phyloP scores from a whole-genome alignment of 2,113 vertebrate species.

The Burhinus oedicnemus region DNA sequence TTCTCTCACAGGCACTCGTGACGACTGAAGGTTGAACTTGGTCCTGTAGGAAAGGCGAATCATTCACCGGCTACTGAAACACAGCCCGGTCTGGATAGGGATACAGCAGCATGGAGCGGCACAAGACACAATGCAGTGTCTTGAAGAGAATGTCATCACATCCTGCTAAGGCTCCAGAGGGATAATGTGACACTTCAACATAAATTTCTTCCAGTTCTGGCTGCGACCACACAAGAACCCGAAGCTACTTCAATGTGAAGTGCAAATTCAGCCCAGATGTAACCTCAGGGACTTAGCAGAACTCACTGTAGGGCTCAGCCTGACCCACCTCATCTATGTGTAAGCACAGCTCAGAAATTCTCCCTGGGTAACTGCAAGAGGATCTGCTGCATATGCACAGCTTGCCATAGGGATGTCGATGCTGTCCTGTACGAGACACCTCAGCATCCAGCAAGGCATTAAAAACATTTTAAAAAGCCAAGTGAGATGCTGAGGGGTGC shows the following conservation, averaged over 20 bases:
- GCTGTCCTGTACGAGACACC: not conserved
- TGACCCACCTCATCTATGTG: not conserved
- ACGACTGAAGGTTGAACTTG: not conserved
- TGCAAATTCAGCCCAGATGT: slow-evolving; percentile 8
- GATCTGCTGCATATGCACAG: not conserved
- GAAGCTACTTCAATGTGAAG: not conserved
- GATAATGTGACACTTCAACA: not conserved
- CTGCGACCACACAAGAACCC: not conserved
- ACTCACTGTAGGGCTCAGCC: not conserved
- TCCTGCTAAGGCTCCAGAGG: not conserved
- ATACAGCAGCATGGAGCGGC: not conserved
- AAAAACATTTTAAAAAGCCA: not conserved
- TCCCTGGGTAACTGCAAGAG: not conserved
- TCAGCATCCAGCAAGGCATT: not conserved
- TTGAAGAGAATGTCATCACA: not conserved
- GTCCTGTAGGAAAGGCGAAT: not conserved
- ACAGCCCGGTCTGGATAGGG: not conserved
- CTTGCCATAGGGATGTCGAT: not conserved
- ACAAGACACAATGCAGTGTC: not conserved
- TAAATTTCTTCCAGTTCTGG: not conserved
- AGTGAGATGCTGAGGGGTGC: not conserved
- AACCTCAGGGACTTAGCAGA: not conserved
- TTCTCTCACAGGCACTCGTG: not conserved
- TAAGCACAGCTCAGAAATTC: not conserved
- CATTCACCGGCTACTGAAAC: not conserved